Percentiles rank a stretch among this genome's conserved stretches.
These are phyloP conservation scores for Mechanitis mazaeus DNA, from an alignment of 2,888 invertebrate species.

Conservation along the genomic window DNA sequence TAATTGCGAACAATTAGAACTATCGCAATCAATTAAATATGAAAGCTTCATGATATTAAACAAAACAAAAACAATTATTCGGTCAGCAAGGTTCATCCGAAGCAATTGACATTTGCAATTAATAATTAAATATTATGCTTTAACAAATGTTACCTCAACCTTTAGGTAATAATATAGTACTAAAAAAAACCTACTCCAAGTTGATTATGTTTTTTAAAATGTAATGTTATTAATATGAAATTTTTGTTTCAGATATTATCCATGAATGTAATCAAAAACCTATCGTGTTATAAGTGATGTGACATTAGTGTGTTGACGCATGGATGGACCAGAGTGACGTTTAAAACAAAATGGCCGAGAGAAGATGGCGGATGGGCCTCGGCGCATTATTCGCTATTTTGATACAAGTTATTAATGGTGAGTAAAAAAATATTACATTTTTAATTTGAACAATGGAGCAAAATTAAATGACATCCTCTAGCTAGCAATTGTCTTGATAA, in stretches of 20 bases:
- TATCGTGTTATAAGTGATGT: conserved; percentile 27
- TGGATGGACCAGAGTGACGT: conserved; percentile 36
- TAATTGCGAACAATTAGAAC: no score
- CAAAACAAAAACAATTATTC: no score
- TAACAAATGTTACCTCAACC: no score
- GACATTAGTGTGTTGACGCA: conserved; percentile 31
- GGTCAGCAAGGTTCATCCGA: no score
- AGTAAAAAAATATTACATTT: conserved; percentile 30
- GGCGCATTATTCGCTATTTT: conserved; percentile 49
- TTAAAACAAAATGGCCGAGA: conserved; percentile 58
- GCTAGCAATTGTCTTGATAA: no score
- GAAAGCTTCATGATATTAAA: no score
- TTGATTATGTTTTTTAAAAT: background rate
- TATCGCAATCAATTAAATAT: no score
- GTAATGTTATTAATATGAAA: background rate
- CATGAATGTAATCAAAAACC: conserved; percentile 3
- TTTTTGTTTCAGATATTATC: conserved; percentile 5
- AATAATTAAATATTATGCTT: no score
- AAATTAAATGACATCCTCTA: no score
- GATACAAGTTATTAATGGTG: conserved; percentile 57
- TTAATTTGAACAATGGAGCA: no score
- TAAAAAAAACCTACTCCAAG: background rate
- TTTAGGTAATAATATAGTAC: no score
- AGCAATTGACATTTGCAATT: no score
- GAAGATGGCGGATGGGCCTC: conserved; percentile 57